phyloP scores from a whole-genome alignment of 2,888 invertebrate genomes.

The Tetragonisca angustula region DNA sequence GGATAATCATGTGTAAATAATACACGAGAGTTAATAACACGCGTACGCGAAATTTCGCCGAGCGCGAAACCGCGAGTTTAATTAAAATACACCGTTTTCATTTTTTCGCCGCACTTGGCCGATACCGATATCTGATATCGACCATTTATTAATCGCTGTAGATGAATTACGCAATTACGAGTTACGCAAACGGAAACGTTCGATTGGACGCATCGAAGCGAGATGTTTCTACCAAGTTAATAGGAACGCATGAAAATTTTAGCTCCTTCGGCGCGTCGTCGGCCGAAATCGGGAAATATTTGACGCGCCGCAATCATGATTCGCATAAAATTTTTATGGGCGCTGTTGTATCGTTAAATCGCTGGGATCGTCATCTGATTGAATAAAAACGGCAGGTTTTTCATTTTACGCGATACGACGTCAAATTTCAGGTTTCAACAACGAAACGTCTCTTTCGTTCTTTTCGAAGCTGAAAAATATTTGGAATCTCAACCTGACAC shows the following conservation, averaged over 20 bases:
- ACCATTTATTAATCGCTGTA: background rate
- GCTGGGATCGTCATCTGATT: background rate
- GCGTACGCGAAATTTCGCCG: background rate
- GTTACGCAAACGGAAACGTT: background rate
- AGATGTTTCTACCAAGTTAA: background rate
- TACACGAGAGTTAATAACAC: background rate
- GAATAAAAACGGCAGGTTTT: background rate
- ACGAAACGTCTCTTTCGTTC: too few species aligned
- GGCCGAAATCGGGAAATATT: background rate
- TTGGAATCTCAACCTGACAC: too few species aligned
- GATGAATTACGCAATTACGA: background rate
- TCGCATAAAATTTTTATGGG: background rate
- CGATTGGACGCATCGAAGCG: constrained; percentile 4
- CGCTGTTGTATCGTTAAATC: background rate
- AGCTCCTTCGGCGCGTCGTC: constrained; percentile 1
- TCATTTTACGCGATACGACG: background rate
- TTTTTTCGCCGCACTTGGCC: background rate
- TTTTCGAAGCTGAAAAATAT: too few species aligned
- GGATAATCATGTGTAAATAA: background rate
- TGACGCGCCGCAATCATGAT: background rate
- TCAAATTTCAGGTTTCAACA: background rate
- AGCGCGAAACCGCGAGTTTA: background rate
- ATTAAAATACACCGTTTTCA: background rate
- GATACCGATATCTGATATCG: background rate
- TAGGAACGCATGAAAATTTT: background rate